A percentile compares a stretch with the other conserved stretches of the same genome.
phyloP scores from a whole-genome alignment of 2,113 vertebrate species.

The Aleadryas rufinucha region DNA sequence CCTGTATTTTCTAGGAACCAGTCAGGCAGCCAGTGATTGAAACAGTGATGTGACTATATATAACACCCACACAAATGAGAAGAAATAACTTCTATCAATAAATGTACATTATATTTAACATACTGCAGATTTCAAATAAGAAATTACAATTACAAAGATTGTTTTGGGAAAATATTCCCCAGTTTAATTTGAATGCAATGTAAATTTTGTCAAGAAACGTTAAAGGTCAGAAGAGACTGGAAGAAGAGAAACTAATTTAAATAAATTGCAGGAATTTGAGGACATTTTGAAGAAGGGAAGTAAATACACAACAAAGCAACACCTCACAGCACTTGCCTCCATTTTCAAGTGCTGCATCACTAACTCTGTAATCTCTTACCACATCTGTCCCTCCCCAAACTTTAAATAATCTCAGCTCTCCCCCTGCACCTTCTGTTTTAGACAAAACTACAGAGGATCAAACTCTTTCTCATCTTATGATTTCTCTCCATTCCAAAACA shows the following conservation, averaged over 20 bases:
- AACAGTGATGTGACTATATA: neutral
- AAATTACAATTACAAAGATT: neutral
- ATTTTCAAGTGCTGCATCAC: neutral
- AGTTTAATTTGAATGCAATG: neutral
- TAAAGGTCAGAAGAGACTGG: neutral
- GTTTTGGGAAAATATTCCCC: neutral
- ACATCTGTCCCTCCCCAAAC: neutral
- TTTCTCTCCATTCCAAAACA: neutral
- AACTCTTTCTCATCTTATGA: neutral
- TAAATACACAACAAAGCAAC: neutral
- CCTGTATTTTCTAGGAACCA: constrained; percentile 47
- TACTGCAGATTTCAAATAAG: neutral
- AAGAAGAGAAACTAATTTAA: neutral
- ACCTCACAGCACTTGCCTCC: neutral
- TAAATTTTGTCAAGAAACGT: neutral
- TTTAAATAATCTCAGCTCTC: neutral
- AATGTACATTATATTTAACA: neutral
- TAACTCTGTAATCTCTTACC: neutral
- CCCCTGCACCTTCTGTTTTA: neutral
- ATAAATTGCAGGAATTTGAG: neutral
- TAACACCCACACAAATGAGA: neutral
- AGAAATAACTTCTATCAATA: neutral
- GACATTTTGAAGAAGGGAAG: neutral
- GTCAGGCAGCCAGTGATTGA: neutral
- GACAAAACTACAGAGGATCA: neutral